phyloP scores from a whole-genome alignment of 2,797 vertebrate genomes.

The Melanotaenia boesemani region DNA sequence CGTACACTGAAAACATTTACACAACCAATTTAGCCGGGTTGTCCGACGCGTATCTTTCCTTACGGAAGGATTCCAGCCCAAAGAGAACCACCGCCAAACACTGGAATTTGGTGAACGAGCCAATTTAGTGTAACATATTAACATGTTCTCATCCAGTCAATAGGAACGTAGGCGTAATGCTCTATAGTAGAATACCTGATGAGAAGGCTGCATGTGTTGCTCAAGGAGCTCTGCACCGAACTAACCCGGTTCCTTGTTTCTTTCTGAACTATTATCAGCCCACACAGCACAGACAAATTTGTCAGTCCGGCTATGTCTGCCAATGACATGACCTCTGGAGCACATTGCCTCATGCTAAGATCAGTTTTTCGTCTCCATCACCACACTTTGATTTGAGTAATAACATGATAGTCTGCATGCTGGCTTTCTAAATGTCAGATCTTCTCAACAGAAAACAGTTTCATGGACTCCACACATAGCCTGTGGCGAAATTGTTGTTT shows the following conservation, averaged over 20 bases:
- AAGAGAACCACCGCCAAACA: conserved; percentile 2
- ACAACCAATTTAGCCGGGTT: neutral
- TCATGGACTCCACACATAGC: conserved; percentile 20
- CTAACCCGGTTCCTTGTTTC: conserved; percentile 10
- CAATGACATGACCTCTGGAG: conserved; percentile 30
- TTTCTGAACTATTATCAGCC: conserved; percentile 29
- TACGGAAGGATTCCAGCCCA: neutral
- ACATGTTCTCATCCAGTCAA: conserved; percentile 40
- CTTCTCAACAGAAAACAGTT: conserved; percentile 30
- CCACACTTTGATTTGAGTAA: conserved; percentile 2
- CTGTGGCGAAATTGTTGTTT: conserved; percentile 52
- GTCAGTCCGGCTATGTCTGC: conserved; percentile 12
- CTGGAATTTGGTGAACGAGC: conserved; percentile 22
- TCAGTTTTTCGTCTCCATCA: conserved; percentile 5
- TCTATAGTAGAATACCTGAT: conserved; percentile 70
- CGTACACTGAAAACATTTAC: neutral
- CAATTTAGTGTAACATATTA: conserved; percentile 51
- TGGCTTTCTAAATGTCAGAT: conserved; percentile 62
- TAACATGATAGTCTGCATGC: conserved; percentile 22
- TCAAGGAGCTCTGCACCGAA: conserved; percentile 18
- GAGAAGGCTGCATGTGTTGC: conserved; percentile 68
- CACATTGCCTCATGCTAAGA: neutral
- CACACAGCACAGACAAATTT: neutral
- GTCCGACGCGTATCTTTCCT: neutral
- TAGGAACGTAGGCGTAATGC: conserved; percentile 49